Base-by-base conservation (phyloP, 1,140 invertebrate genomes). In the Ips typographus region DNA sequence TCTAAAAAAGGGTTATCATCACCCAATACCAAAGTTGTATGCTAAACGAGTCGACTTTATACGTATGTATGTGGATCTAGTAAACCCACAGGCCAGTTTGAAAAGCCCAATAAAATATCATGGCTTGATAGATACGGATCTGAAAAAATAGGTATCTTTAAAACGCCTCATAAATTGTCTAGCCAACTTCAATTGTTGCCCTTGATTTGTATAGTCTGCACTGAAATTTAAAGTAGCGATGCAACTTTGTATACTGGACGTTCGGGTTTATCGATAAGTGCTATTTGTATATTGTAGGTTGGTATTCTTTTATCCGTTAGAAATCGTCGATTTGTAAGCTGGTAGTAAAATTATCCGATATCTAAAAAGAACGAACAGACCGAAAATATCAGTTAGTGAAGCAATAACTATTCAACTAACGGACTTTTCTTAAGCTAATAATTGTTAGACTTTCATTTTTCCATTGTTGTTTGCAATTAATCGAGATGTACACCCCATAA, bases 141-240 rank as follows among this genome's bases (percentile, higher is more conserved):
- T 60, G 47, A 61, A 68, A 67, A 65, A 59, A 68, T 7, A 39
- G 38, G 22, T 49, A 51, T 49, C 43, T 68, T 68, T 68, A 61
- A 68, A 61, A 68, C 66, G 66, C 66, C 43, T 68, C 57, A 61
- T 68, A 68, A 68, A 68, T 68, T 68, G 66, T 68, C 66, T 68
- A 61, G 66, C 57, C 42, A 61, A 68, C 65, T 59, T 67, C 66
- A 68, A 61, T 68, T 68, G 66, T 68, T 68, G 49, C 53, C 22
- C 22, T 22, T 22, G 22, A 22, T 22, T 22, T 22, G 22, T 22
- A 22, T 22, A 22, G 22, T 22, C 22, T 22, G 22, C 22, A 22
- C 22, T 22, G 22, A 22, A 22, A 22, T 22, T 22, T 22, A 22
- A 22, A 22, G 22, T 22, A 22, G 22, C 22, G 22, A 22, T 22